Evolutionary conservation across 2,797 vertebrate species (phyloP), one percentile per base, ranked within the genome.

Genomic region (Psittacula derbiana): DNA sequence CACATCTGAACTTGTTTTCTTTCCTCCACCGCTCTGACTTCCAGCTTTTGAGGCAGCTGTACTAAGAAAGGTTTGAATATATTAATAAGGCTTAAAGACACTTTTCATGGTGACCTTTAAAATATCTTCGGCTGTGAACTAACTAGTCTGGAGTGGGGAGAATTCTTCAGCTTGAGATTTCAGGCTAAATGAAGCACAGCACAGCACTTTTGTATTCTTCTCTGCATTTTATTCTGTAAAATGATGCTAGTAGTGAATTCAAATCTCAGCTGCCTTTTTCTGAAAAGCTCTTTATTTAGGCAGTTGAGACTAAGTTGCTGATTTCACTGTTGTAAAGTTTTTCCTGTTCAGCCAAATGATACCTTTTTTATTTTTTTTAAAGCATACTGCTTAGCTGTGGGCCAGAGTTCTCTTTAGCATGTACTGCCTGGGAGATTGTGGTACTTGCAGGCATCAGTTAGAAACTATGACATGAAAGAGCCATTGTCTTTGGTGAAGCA

Each of bases 401-500:
- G 27, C 31, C 25, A 12, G 46, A 23, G 50, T 83, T 93, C 60
- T n/a, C 17, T 91, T 64, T 85, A 75, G 67, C 71, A 10, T 84
- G 25, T 36, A 47, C 30, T 72, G 72, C 80, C 69, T 78, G 46
- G 53, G 88, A 38, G 73, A 94, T 36, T 52, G 27, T 66, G 64
- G 44, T 70, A 36, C 61, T 90, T 90, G 50, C 43, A 74, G 18
- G 78, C 80, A 43, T 88, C 62, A 17, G 0, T 53, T 94, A 58
- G 88, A 70, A 84, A 43, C 21, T 66, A 75, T 87, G 66, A 86
- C 88, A 93, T 92, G 90, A 97, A 97, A 97, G 95, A 95, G 57
- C 89, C 67, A 61, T 95, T 96, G 94, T 97, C 93, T 88, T 90
- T 60, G 75, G 90, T 61, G 74, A 70, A 95, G 80, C 88, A 92